These are phyloP conservation scores for Lithophane ornitopus DNA, from an alignment of 2,888 invertebrate species.

Conservation along the genomic window DNA sequence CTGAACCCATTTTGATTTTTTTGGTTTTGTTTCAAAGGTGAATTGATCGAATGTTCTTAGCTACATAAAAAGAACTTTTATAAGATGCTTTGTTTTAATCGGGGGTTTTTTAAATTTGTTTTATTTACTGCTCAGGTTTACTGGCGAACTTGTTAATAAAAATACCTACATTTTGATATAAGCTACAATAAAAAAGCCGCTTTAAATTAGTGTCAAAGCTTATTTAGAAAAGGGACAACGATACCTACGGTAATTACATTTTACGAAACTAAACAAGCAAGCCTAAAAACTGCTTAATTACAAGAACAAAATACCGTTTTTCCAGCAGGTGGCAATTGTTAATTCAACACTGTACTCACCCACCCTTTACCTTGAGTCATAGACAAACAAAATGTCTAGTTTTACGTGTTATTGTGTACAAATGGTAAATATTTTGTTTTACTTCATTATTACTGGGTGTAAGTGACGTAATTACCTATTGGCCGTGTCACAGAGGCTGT, in stretches of 20 bases:
- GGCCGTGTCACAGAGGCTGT: conserved; percentile 11
- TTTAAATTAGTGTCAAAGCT: too few species aligned
- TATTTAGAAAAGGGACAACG: not conserved
- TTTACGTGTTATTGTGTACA: conserved; percentile 33
- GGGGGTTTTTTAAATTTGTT: too few species aligned
- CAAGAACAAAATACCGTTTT: conserved; percentile 17
- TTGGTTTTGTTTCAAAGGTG: too few species aligned
- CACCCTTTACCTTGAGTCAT: conserved; percentile 49
- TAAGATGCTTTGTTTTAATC: too few species aligned
- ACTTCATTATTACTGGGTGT: conserved; percentile 16
- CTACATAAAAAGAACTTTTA: too few species aligned
- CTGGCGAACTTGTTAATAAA: too few species aligned
- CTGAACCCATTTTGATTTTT: too few species aligned
- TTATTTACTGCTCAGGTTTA: too few species aligned
- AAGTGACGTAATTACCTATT: conserved; percentile 38
- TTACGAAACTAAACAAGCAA: not conserved
- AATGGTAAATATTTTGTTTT: conserved; percentile 54
- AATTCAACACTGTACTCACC: conserved; percentile 43
- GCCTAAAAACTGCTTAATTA: not conserved
- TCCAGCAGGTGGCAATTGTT: conserved; percentile 40
- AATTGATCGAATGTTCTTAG: too few species aligned
- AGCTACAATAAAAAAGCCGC: too few species aligned
- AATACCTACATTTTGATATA: too few species aligned
- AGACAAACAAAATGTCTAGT: conserved; percentile 45
- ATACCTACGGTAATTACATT: not conserved